A percentile compares a stretch with the other conserved stretches of the same genome.
Evolutionary conservation across 2,797 vertebrate species (phyloP).

Genomic region (Pipistrellus pipistrellus): DNA sequence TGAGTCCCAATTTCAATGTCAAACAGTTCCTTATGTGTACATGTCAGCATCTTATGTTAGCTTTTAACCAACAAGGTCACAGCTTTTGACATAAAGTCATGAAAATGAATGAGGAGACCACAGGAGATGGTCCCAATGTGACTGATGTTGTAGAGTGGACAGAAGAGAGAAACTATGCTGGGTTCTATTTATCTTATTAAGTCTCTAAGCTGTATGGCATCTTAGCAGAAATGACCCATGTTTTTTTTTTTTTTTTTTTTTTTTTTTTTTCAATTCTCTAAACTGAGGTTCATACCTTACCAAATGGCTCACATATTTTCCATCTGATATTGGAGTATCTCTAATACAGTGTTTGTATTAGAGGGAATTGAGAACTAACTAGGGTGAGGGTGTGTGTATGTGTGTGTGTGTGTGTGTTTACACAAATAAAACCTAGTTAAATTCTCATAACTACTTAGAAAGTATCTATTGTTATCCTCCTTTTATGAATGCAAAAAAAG

Average conservation of each 20-base stretch:
- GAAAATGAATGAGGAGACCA: neutral
- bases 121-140: neutral
- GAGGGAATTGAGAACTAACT: slow-evolving; percentile 4
- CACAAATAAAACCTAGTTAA: neutral
- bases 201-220: neutral
- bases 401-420: neutral
- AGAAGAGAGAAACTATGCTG: neutral
- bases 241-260: neutral
- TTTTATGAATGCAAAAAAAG: neutral
- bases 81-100: slow-evolving; percentile 35
- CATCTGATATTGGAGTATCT: neutral
- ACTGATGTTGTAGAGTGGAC: too few species aligned
- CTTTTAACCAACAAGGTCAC: neutral
- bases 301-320: neutral
- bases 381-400: neutral
- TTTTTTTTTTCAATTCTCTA: neutral
- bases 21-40: too few species aligned
- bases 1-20: too few species aligned
- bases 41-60: neutral
- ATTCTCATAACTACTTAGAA: neutral
- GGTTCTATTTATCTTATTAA: neutral
- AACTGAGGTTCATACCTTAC: neutral
- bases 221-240: neutral
- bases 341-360: neutral
- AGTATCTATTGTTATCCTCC: neutral